A percentile compares a stretch with the other conserved stretches of the same genome.
Conservation (phyloP, 2,888 invertebrate species). For the Acanthoscelides obtectus region DNA sequence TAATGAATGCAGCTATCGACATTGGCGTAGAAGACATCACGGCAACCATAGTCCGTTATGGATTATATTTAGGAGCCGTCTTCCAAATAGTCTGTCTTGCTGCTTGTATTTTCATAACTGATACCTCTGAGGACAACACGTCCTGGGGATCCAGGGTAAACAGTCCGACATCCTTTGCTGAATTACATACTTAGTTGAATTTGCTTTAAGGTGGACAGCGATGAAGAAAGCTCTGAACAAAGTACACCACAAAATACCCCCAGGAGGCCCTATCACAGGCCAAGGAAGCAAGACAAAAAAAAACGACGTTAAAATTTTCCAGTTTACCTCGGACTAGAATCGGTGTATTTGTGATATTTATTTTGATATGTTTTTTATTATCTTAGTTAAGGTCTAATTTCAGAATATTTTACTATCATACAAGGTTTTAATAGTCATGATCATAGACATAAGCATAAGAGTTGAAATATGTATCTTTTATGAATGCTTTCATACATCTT, state of each 20-base stretch:
- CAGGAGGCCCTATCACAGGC: conserved; percentile 57
- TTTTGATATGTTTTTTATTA: too few relatives aligned
- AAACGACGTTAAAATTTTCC: conserved; percentile 55
- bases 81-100: conserved; percentile 81
- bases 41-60: conserved; percentile 70
- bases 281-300: conserved; percentile 67
- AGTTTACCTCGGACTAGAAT: background rate
- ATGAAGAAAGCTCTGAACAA: conserved; percentile 69
- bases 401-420: too few relatives aligned
- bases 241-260: conserved; percentile 68
- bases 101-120: conserved; percentile 75
- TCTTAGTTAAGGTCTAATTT: too few relatives aligned
- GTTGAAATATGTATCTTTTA: too few relatives aligned
- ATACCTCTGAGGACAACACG: conserved; percentile 51
- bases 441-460: too few relatives aligned
- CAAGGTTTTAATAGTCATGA: too few relatives aligned
- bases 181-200: background rate
- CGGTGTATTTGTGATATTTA: background rate
- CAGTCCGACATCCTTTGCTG: background rate
- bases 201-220: conserved; percentile 55
- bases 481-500: too few relatives aligned
- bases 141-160: conserved; percentile 49
- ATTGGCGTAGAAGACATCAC: conserved; percentile 66
- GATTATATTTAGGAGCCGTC: conserved; percentile 80
- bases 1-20: conserved; percentile 47